Percentiles rank a stretch among this genome's conserved stretches.
phyloP scores from a whole-genome alignment of 2,797 vertebrate genomes.

The Anguilla anguilla region DNA sequence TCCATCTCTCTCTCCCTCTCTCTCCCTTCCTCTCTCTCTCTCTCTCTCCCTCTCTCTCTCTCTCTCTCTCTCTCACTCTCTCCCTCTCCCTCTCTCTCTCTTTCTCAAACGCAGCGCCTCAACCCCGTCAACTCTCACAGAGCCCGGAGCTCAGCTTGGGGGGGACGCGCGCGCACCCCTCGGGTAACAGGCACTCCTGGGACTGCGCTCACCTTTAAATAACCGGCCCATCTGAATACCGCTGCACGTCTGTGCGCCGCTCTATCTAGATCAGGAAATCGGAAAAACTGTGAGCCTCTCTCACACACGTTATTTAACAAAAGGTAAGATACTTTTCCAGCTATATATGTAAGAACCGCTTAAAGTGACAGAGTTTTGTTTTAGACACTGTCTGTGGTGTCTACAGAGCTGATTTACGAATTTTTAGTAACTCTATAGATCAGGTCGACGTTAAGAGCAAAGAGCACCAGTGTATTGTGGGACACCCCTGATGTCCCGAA shows the following conservation, averaged over 20 bases:
- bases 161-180: not conserved
- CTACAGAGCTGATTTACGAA: not conserved
- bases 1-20: too few species aligned
- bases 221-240: not conserved
- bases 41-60: too few species aligned
- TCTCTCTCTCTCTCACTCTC: too few species aligned
- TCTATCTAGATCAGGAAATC: not conserved
- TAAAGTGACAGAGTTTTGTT: not conserved
- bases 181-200: not conserved
- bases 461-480: not conserved
- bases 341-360: not conserved
- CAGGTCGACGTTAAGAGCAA: slow-evolving; percentile 23
- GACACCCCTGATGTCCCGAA: too few species aligned
- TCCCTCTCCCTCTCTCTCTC: not conserved
- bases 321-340: not conserved
- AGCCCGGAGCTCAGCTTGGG: not conserved
- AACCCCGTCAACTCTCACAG: not conserved
- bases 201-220: not conserved
- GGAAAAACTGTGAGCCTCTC: too few species aligned
- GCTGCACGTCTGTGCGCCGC: not conserved
- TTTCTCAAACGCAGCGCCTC: not conserved
- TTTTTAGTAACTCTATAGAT: not conserved
- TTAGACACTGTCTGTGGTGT: too few species aligned
- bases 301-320: not conserved
- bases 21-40: too few species aligned